Evolutionary conservation across 2,797 vertebrate genomes (phyloP).

Genomic region (Sphaeramia orbicularis): DNA sequence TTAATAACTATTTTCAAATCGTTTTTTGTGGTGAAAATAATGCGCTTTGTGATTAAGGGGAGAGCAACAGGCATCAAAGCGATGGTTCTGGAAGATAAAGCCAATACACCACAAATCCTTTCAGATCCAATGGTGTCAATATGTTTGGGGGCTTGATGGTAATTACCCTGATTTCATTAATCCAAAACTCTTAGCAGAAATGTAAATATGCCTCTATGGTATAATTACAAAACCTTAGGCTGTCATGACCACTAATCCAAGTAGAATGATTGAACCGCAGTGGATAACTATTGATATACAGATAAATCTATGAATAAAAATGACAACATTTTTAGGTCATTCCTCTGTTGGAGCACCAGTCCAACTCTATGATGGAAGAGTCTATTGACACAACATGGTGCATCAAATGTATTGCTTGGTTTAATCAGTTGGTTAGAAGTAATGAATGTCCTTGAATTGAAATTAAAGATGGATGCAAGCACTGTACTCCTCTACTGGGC

Average conservation of each 20-base stretch:
- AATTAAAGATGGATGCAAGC: too few species aligned
- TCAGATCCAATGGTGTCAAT: slow-evolving; percentile 59
- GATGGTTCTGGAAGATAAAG: slow-evolving; percentile 51
- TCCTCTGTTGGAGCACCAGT: too few species aligned
- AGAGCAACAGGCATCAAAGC: slow-evolving; percentile 66
- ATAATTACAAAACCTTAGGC: slow-evolving; percentile 19
- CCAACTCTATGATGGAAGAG: too few species aligned
- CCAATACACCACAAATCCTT: slow-evolving; percentile 56
- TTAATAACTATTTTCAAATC: slow-evolving; percentile 76
- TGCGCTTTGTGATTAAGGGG: slow-evolving; percentile 70
- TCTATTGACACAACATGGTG: too few species aligned
- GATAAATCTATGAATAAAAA: slow-evolving; percentile 4
- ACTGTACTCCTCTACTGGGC: too few species aligned
- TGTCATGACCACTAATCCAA: slow-evolving; percentile 51
- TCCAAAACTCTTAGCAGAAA: slow-evolving; percentile 43
- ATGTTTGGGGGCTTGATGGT: slow-evolving; percentile 57
- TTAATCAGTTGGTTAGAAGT: too few species aligned
- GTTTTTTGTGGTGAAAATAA: slow-evolving; percentile 77
- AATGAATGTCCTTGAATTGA: too few species aligned
- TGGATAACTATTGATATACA: slow-evolving; percentile 21
- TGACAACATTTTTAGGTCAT: neutral
- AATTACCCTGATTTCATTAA: slow-evolving; percentile 77
- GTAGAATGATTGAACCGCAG: slow-evolving; percentile 11
- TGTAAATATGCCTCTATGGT: slow-evolving; percentile 16
- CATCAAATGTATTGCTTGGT: too few species aligned